Evolutionary conservation across 2,888 invertebrate species (phyloP), one percentile per base, ranked within the genome.

Genomic region (Noctua janthe): DNA sequence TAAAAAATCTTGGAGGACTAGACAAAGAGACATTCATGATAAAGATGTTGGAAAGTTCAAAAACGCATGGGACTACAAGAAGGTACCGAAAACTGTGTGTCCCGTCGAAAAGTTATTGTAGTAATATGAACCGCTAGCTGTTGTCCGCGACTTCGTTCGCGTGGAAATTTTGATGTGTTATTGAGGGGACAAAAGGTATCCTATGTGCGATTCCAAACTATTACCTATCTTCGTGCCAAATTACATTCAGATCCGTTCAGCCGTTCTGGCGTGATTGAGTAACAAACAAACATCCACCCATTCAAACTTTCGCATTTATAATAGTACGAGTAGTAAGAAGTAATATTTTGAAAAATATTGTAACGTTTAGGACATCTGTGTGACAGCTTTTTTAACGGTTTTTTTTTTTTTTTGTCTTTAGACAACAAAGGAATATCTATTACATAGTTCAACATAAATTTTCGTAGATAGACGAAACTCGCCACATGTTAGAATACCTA

Each of bases 351-450:
- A 51, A 51, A 51, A 7, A 0, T 0, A 17, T 6, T 51, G 51
- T 51, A 6, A 7, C 17, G 17, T 17, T 51, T 51, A 51, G 2
- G 51, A 1, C 51, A 51, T 51, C 20, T 51, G 20, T 5, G 7
- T 29, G 20, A 51, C 7, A 51, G 51, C 1, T 51, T 8, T 54
- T 54, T 20, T 20, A 17, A 51, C 6, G 6, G 7, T 51, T 7
- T 13, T 20, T 17, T 7, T 1, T 51, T 51, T 51, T 17, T 49
- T n/a, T n/a, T n/a, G n/a, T n/a, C n/a, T 29, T 47, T 17, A 29
- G 78, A 64, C 23, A 23, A 64, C 62, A 51, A 77, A 51, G 39
- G 56, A 59, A 75, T 8, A 4, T 56, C 35, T 49, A n/a, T 47
- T 29, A 29, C 29, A 29, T 29, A 29, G 29, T n/a, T n/a, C 0